phyloP scores from a whole-genome alignment of 2,888 invertebrate species.

The Eumerus sabulonum region DNA sequence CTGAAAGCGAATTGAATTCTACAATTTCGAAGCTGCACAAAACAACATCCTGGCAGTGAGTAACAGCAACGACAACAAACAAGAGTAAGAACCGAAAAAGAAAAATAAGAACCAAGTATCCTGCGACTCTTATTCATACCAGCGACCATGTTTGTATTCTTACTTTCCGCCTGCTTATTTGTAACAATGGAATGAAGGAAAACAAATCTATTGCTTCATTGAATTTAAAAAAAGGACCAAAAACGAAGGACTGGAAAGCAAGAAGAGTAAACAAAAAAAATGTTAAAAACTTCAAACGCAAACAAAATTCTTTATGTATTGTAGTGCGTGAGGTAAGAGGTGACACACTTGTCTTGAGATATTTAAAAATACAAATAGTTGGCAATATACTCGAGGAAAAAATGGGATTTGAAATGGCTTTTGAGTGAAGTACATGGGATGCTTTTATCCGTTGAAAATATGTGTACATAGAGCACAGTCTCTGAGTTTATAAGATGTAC shows the following conservation, averaged over 20 bases:
- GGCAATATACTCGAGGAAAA: neutral
- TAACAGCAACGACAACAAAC: neutral
- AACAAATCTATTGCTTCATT: constrained; percentile 1
- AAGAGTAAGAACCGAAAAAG: too few relatives aligned
- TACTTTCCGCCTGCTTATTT: too few relatives aligned
- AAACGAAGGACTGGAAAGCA: neutral
- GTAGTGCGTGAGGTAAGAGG: constrained; percentile 21
- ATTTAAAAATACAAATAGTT: neutral
- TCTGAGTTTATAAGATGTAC: too few relatives aligned
- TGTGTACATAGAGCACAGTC: too few relatives aligned
- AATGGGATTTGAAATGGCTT: neutral
- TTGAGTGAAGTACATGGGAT: neutral
- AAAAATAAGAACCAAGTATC: too few relatives aligned
- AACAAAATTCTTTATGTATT: constrained; percentile 29
- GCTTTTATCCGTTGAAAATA: too few relatives aligned
- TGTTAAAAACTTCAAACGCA: constrained; percentile 11
- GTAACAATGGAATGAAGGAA: constrained; percentile 2
- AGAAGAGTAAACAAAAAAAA: constrained; percentile 23
- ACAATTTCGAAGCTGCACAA: too few relatives aligned
- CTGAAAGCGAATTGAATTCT: neutral
- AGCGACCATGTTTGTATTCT: too few relatives aligned
- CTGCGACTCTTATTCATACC: too few relatives aligned
- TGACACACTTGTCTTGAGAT: neutral
- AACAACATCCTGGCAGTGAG: constrained; percentile 8
- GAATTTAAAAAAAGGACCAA: neutral